Percentiles rank a stretch among this genome's conserved stretches.
phyloP scores from a whole-genome alignment of 1,140 invertebrate genomes.

The Scaptodrosophila lebanonensis region DNA sequence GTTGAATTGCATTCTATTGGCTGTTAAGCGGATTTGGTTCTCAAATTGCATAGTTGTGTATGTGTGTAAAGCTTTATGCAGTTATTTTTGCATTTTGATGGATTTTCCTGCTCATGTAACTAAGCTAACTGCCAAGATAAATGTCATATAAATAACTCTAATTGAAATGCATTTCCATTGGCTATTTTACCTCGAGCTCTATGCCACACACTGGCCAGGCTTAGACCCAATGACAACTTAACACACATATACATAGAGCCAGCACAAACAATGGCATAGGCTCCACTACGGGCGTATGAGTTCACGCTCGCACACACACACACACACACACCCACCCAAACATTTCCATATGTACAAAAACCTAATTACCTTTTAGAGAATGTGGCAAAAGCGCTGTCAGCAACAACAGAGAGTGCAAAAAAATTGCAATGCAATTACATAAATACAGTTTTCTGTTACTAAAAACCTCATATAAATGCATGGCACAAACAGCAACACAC shows the following conservation, averaged over 20 bases:
- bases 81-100: constrained; percentile 17
- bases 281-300: too few species aligned
- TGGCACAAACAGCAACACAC: constrained; percentile 4
- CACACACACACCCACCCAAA: neutral
- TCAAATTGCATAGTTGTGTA: too few species aligned
- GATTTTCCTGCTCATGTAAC: too few species aligned
- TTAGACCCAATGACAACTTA: too few species aligned
- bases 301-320: neutral
- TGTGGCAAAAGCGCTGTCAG: constrained; percentile 9
- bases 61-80: constrained; percentile 22
- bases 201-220: too few species aligned
- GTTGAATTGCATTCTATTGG: constrained; percentile 56
- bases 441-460: constrained; percentile 27
- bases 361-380: constrained; percentile 39
- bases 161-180: too few species aligned
- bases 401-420: constrained; percentile 4
- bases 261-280: too few species aligned
- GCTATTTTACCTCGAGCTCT: too few species aligned
- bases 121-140: too few species aligned
- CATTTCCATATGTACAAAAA: constrained; percentile 7
- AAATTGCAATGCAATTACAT: constrained; percentile 34
- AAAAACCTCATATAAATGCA: constrained; percentile 62
- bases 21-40: constrained; percentile 35
- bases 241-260: too few species aligned
- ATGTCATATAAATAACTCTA: too few species aligned